Evolutionary conservation across 2,888 invertebrate genomes (phyloP).

Genomic region (Habrosyne pyritoides): DNA sequence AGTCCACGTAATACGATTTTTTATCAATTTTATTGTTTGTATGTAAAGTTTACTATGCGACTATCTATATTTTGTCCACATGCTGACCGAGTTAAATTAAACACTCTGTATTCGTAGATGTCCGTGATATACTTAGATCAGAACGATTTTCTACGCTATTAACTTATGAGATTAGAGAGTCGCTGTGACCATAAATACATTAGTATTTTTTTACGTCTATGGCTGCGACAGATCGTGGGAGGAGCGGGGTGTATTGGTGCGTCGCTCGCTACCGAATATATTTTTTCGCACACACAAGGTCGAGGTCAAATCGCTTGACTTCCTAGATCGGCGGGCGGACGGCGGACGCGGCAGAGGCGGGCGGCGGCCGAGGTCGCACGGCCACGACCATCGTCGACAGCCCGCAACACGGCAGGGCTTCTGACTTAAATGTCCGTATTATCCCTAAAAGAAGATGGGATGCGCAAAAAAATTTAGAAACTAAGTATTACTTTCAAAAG

Average conservation of each 20-base stretch:
- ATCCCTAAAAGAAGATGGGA: no score
- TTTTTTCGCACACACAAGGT: slow-evolving; percentile 79
- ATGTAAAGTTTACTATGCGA: no score
- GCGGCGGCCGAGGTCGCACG: slow-evolving; percentile 43
- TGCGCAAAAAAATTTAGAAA: no score
- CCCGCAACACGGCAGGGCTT: neutral
- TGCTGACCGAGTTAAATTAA: no score
- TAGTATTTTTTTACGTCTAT: slow-evolving; percentile 16
- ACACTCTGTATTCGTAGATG: no score
- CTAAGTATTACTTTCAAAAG: no score
- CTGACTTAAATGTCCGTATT: no score
- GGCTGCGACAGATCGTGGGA: slow-evolving; percentile 24
- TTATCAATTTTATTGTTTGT: no score
- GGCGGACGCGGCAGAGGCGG: no score
- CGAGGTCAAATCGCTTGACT: slow-evolving; percentile 78
- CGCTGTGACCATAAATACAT: neutral
- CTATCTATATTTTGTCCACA: no score
- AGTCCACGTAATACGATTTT: no score
- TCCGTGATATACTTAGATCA: neutral
- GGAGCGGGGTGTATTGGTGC: slow-evolving; percentile 42
- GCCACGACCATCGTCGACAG: slow-evolving; percentile 11
- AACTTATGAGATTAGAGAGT: neutral
- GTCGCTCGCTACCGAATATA: slow-evolving; percentile 64
- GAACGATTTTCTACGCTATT: neutral
- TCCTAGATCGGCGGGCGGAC: slow-evolving; percentile 71